Evolutionary conservation across 1,140 invertebrate genomes (phyloP).

Genomic region (Drosophila nebulosa): DNA sequence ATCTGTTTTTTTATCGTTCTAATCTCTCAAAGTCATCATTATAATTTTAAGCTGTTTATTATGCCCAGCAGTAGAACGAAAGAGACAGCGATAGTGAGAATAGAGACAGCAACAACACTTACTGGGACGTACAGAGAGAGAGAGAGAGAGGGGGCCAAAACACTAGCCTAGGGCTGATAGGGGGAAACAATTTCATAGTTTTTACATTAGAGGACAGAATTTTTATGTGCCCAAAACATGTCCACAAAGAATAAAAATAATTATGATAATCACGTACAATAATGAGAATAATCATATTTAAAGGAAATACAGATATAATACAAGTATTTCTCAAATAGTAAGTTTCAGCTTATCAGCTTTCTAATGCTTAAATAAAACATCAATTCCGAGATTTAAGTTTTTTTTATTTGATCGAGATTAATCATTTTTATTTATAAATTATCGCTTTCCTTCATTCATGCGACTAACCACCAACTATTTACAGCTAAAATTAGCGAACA

Average conservation of each 20-base stretch:
- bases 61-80: slow-evolving; percentile 22
- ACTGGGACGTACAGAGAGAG: background rate
- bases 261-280: slow-evolving; percentile 53
- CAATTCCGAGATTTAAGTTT: no score
- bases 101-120: background rate
- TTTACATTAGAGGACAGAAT: slow-evolving; percentile 35
- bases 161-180: background rate
- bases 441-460: background rate
- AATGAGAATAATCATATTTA: slow-evolving; percentile 20
- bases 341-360: no score
- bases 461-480: background rate
- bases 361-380: no score
- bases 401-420: background rate
- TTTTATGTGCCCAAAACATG: slow-evolving; percentile 19
- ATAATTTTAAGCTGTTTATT: slow-evolving; percentile 26
- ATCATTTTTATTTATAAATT: slow-evolving; percentile 1
- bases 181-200: slow-evolving; percentile 43
- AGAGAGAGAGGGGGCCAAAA: no score
- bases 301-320: no score
- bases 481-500: slow-evolving; percentile 36
- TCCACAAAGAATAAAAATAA: slow-evolving; percentile 4
- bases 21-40: background rate
- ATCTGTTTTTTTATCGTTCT: background rate
- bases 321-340: no score
- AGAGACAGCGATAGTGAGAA: background rate